Evolutionary conservation across 1,140 invertebrate genomes (phyloP).

Genomic region (Diabrotica virgifera): DNA sequence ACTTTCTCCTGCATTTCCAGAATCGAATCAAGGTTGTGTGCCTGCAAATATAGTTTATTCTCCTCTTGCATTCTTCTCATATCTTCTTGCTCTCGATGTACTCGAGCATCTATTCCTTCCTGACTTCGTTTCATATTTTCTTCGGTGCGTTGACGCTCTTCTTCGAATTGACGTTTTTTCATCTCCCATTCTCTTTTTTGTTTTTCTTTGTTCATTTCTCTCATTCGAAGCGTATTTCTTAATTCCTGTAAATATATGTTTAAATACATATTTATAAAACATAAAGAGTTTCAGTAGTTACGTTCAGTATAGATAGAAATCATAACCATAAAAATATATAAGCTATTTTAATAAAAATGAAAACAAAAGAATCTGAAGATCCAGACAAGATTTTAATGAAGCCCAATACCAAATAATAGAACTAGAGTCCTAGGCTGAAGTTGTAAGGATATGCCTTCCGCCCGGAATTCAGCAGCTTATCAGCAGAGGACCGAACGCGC

Average conservation of each 20-base stretch:
- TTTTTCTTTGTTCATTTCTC: slow-evolving; percentile 82
- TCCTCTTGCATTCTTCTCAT: slow-evolving; percentile 45
- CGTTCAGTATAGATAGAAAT: too few species aligned
- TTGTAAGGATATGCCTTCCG: too few species aligned
- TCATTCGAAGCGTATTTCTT: slow-evolving; percentile 78
- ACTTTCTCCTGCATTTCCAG: neutral
- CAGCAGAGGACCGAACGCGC: too few species aligned
- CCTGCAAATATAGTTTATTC: slow-evolving; percentile 36
- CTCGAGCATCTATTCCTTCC: slow-evolving; percentile 43
- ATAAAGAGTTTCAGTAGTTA: too few species aligned
- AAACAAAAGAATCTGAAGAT: too few species aligned
- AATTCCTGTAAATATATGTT: slow-evolving; percentile 44
- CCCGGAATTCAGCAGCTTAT: too few species aligned
- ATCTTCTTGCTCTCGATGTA: slow-evolving; percentile 45
- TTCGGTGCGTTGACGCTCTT: slow-evolving; percentile 65
- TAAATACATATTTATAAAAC: too few species aligned
- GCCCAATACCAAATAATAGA: too few species aligned
- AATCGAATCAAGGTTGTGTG: neutral
- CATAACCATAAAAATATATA: too few species aligned
- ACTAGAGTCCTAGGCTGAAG: too few species aligned
- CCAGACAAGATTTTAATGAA: too few species aligned
- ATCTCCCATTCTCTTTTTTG: slow-evolving; percentile 86
- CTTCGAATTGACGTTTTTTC: slow-evolving; percentile 79
- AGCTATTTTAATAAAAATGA: too few species aligned
- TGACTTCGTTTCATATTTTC: slow-evolving; percentile 45